Evolutionary conservation across 1,140 invertebrate genomes (phyloP), one percentile per base, ranked within the genome.

Genomic region (Hypsibius dujardini): DNA sequence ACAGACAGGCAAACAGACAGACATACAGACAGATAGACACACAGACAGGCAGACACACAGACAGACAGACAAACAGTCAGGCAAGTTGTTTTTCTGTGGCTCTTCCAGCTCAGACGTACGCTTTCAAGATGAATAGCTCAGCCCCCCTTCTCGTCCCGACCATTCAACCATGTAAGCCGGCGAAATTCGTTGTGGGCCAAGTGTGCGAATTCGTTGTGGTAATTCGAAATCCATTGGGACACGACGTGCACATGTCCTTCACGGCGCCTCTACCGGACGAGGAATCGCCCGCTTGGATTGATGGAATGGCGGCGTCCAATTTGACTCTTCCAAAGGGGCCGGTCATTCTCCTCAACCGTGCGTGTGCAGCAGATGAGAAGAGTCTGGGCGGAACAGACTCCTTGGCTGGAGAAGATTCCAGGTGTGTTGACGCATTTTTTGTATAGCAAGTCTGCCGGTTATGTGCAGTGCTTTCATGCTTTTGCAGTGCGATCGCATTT

Each of bases 51-150:
- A 12, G n/a, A n/a, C 50, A 12, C n/a, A n/a, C n/a, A 56, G 50
- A 7, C 7, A n/a, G 7, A 56, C 7, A 56, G n/a, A n/a, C n/a
- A 56, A 12, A 56, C n/a, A 7, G n/a, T 12, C 7, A 56, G 28
- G 28, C 28, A 28, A 28, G 28, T 28, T 28, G 28, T 28, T 56
- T 56, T 56, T 56, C 62, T 67, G 12, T 67, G 12, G 45, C 45
- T 15, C 7, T 67, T 67, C 3, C 42, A 67, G 62, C 62, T 15
- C 62, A 67, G 3, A 15, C 62, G 12, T 12, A 15, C 12, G 45
- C 12, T 12, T 67, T 67, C 62, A 67, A 67, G 62, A 67, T 67
- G 12, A 67, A 15, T 42, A 67, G 62, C 62, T 67, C 62, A 15
- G 62, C 62, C 3, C 62, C 62, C 7, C 42, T 67, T 12, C 42